Conservation (phyloP, 2,113 vertebrate species). For the Heliornis fulica region DNA sequence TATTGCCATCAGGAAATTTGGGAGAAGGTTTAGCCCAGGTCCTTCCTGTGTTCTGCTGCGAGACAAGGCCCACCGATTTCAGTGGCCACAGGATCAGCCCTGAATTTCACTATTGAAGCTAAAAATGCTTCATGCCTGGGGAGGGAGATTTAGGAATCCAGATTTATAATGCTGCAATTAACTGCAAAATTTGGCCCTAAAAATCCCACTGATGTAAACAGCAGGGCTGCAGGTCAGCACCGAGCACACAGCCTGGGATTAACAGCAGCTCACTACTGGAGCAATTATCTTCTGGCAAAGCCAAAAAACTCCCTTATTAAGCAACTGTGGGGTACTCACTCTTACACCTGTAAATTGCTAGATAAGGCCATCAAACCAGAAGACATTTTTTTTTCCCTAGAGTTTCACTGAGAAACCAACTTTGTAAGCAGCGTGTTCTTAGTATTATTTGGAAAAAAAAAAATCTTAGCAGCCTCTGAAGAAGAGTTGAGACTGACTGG, state of each 20-base stretch:
- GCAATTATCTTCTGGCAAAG: constrained; percentile 47
- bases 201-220: constrained; percentile 42
- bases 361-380: constrained; percentile 2
- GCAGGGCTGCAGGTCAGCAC: constrained; percentile 42
- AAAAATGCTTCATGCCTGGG: neutral
- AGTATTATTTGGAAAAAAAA: neutral
- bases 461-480: neutral
- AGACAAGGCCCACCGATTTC: neutral
- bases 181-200: constrained; percentile 44
- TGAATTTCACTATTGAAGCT: neutral
- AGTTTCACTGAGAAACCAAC: neutral
- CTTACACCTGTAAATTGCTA: constrained; percentile 25
- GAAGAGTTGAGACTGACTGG: neutral
- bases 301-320: neutral
- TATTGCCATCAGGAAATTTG: neutral
- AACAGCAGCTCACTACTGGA: constrained; percentile 14
- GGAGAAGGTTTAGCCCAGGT: neutral
- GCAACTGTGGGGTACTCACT: neutral
- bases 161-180: neutral
- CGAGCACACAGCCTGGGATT: constrained; percentile 33
- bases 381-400: neutral
- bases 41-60: neutral
- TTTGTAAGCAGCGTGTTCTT: neutral
- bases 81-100: neutral
- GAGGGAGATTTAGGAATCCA: neutral